Conservation (phyloP, 2,113 vertebrate species). For the Hemibagrus wyckioides region DNA sequence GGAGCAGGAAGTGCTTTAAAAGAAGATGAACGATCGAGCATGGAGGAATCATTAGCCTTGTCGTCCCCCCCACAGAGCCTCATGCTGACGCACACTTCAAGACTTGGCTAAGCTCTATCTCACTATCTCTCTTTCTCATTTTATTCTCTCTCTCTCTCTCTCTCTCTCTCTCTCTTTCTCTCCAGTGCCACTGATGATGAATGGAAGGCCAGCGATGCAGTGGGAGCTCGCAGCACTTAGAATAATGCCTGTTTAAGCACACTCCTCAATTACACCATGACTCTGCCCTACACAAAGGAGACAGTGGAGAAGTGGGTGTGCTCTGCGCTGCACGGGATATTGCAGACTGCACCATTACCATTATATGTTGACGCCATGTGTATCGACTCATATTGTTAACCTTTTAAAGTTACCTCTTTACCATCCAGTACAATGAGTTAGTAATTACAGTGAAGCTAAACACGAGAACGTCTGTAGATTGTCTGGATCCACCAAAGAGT, state of each 20-base stretch:
- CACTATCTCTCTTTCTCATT: constrained; percentile 12
- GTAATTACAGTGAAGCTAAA: neutral
- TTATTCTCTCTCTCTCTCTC: constrained; percentile 13
- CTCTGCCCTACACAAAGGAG: constrained; percentile 40
- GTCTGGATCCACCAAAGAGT: neutral
- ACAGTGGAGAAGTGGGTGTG: constrained; percentile 15
- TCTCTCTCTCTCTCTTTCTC: constrained; percentile 11
- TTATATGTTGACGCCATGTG: neutral
- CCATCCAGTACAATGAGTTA: neutral
- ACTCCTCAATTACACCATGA: constrained; percentile 50
- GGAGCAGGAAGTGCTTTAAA: constrained; percentile 49
- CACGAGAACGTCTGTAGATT: neutral
- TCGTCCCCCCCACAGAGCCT: constrained; percentile 13
- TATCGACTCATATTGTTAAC: neutral
- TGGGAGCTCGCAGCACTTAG: constrained; percentile 48
- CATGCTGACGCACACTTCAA: constrained; percentile 44
- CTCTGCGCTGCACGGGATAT: neutral
- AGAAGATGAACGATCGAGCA: constrained; percentile 43
- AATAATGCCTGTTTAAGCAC: constrained; percentile 54
- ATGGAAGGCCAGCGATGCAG: constrained; percentile 42
- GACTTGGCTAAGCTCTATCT: constrained; percentile 34
- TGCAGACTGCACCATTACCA: neutral
- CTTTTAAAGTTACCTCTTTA: neutral
- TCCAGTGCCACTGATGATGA: constrained; percentile 46
- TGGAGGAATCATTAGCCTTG: constrained; percentile 45